Evolutionary conservation across 2,888 invertebrate species (phyloP).

Genomic region (Lasioglossum oenotherae): DNA sequence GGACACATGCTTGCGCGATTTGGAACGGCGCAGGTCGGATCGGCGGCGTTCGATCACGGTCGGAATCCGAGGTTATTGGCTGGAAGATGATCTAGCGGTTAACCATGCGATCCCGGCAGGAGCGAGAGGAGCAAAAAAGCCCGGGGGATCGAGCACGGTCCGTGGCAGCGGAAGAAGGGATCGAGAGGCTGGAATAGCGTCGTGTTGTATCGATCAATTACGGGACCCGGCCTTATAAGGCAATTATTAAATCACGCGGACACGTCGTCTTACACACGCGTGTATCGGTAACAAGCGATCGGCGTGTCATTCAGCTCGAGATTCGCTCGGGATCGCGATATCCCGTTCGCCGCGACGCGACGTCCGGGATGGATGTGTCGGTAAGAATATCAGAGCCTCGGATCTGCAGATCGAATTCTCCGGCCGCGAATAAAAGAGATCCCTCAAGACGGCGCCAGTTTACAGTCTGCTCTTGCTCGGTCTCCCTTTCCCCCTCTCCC

Average conservation of each 20-base stretch:
- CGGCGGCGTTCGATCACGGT: not conserved
- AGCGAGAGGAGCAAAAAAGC: conserved; percentile 16
- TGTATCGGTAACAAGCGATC: conserved; percentile 71
- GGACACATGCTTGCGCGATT: not conserved
- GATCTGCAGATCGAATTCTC: conserved; percentile 63
- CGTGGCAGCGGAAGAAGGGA: not conserved
- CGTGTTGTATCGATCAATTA: conserved; percentile 65
- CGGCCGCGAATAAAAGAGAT: conserved; percentile 54
- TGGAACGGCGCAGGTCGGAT: not conserved
- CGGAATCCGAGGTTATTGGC: conserved; percentile 41
- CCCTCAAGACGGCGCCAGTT: conserved; percentile 49
- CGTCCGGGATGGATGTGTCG: conserved; percentile 58
- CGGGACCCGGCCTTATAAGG: conserved; percentile 61
- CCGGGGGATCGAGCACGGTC: conserved; percentile 3
- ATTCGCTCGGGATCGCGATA: conserved; percentile 63
- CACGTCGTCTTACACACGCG: conserved; percentile 66
- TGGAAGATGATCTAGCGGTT: conserved; percentile 54
- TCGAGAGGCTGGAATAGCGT: conserved; percentile 28
- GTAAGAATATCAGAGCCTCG: conserved; percentile 46
- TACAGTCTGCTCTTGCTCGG: not conserved
- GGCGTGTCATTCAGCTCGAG: conserved; percentile 61
- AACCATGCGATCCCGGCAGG: conserved; percentile 30
- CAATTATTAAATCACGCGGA: conserved; percentile 71
- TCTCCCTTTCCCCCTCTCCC: not conserved
- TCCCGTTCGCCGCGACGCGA: conserved; percentile 31